Base-by-base conservation (phyloP, 2,797 vertebrate species). In the Tolypeutes matacus region DNA sequence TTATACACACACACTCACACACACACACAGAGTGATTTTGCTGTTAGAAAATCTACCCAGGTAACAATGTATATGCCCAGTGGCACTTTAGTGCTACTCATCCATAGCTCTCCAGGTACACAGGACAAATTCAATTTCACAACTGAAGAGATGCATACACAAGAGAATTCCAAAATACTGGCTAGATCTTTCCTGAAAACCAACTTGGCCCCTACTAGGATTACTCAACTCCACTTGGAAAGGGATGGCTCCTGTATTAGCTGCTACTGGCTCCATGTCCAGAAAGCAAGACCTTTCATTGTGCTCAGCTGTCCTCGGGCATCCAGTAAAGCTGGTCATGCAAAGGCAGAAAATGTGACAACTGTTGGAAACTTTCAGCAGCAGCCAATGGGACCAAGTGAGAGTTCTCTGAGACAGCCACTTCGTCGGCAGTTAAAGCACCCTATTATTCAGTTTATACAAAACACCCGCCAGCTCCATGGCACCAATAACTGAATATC, bases 401-500 rank as follows among this genome's bases (percentile, higher is more conserved):
- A 89, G 72, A 1, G 0, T 36, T 56, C 84, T 88, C 69, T 25
- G 39, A 53, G 72, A 77, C 89, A 94, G 94, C 76, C 94, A 85
- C 86, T 95, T 84, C 39, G 25, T 23, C 76, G 29, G 29, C 67
- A 1, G 91, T 80, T 96, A 84, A 88, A 97, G 96, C 89, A 81
- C 93, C 92, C 95, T 75, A 95, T 97, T 97, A 97, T 97, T 75
- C 93, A 60, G 75, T 73, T 76, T 42, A 73, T 87, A 97, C 95
- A 97, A 97, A 97, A 97, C 97, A 91, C 84, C 95, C 97, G 86
- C 69, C 86, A 93, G 94, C 96, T 94, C 42, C 95, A 95, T 97
- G 97, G 97, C 86, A 97, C 97, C 94, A 56, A 64, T 13, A 58
- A 80, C 73, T 91, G 85, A 97, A 93, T 96, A 88, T 89, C 92